Conservation (phyloP, 2,888 invertebrate species). For the Sinhomidia bicolor region DNA sequence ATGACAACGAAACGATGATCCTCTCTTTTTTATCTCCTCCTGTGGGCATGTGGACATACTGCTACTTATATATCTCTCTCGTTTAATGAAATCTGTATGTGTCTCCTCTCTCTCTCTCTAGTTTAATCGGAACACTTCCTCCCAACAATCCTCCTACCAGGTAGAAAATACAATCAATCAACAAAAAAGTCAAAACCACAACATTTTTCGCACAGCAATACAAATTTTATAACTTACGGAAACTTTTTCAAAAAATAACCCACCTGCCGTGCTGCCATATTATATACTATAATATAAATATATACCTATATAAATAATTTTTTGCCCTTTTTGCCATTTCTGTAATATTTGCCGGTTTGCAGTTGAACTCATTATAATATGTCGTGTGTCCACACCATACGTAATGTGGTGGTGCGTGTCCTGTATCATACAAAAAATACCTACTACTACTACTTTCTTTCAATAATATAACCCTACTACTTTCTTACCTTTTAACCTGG, state of each 20-base stretch:
- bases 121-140: slow-evolving; percentile 71
- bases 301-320: slow-evolving; percentile 1
- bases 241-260: slow-evolving; percentile 52
- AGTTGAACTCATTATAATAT: slow-evolving; percentile 31
- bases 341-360: slow-evolving; percentile 24
- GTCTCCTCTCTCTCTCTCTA: slow-evolving; percentile 76
- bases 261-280: slow-evolving; percentile 56
- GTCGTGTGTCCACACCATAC: slow-evolving; percentile 33
- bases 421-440: slow-evolving; percentile 30
- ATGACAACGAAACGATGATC: too few relatives aligned
- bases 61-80: slow-evolving; percentile 15
- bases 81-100: slow-evolving; percentile 46
- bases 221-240: slow-evolving; percentile 24
- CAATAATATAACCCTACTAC: neutral
- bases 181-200: slow-evolving; percentile 36
- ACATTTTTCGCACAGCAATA: slow-evolving; percentile 53
- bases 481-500: slow-evolving; percentile 23
- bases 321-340: slow-evolving; percentile 41
- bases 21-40: slow-evolving; percentile 35
- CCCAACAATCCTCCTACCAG: slow-evolving; percentile 68
- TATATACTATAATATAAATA: too few relatives aligned
- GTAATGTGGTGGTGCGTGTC: slow-evolving; percentile 41
- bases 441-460: neutral
- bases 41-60: slow-evolving; percentile 48
- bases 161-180: slow-evolving; percentile 58